phyloP scores from a whole-genome alignment of 2,888 invertebrate species.

The Hyles lineata region DNA sequence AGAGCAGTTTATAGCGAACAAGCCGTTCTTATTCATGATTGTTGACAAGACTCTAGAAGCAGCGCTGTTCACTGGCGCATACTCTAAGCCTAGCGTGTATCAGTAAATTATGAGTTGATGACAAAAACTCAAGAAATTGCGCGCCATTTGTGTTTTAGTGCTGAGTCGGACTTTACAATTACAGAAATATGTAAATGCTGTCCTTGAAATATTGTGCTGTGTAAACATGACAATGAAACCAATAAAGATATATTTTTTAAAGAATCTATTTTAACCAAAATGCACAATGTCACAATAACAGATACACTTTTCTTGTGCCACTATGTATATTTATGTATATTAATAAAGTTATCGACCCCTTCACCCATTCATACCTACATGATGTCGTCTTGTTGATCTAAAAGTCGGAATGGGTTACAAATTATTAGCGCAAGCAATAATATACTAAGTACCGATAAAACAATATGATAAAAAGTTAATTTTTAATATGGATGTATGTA shows the following conservation, averaged over 20 bases:
- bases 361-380: no score
- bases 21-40: constrained; percentile 75
- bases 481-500: no score
- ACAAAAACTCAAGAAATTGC: not conserved
- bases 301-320: no score
- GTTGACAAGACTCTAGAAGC: constrained; percentile 61
- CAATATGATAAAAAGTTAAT: no score
- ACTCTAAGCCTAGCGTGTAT: constrained; percentile 67
- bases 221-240: not conserved
- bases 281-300: no score
- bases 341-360: no score
- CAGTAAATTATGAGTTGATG: not conserved
- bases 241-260: not conserved
- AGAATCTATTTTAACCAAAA: no score
- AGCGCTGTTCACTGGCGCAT: constrained; percentile 71
- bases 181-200: not conserved
- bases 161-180: not conserved
- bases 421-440: no score
- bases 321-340: no score
- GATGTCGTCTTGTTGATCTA: no score
- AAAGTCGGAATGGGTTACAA: no score
- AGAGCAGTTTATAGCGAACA: constrained; percentile 58
- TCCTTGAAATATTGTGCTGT: not conserved
- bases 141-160: not conserved
- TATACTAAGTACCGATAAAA: no score